Conservation (phyloP, 2,888 invertebrate species). For the Xylota segnis region DNA sequence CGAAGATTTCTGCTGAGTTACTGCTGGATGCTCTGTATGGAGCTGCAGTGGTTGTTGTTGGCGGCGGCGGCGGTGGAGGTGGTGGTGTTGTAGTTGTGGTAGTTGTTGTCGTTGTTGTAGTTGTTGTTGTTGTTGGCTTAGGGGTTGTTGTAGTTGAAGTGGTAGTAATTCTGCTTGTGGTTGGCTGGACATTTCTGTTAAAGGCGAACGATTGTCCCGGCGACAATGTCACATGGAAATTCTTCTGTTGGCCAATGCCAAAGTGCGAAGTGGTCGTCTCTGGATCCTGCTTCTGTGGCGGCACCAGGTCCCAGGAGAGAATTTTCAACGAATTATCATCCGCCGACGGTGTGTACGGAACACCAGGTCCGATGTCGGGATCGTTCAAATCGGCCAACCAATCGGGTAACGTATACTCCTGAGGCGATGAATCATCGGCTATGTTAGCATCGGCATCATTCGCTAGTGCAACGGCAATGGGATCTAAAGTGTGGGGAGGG, state of each 20-base stretch:
- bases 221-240: conserved; percentile 44
- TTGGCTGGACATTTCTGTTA: conserved; percentile 40
- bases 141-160: conserved; percentile 39
- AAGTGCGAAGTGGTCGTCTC: conserved; percentile 74
- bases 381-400: conserved; percentile 83
- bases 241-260: conserved; percentile 73
- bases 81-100: conserved; percentile 67
- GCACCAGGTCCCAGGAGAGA: conserved; percentile 83
- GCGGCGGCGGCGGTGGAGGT: conserved; percentile 77
- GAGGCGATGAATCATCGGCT: conserved; percentile 19
- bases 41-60: conserved; percentile 77
- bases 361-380: conserved; percentile 82
- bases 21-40: conserved; percentile 32
- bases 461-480: conserved; percentile 82
- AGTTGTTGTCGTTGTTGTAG: conserved; percentile 61
- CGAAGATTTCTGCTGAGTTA: conserved; percentile 76
- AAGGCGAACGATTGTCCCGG: conserved; percentile 58
- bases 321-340: conserved; percentile 78
- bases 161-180: conserved; percentile 34
- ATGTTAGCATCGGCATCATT: conserved; percentile 58
- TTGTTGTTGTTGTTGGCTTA: conserved; percentile 70
- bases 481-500: conserved; percentile 83
- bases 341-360: conserved; percentile 79
- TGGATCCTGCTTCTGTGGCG: conserved; percentile 77
- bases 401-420: conserved; percentile 80